Evolutionary conservation across 2,113 vertebrate genomes (phyloP).

Genomic region (Syngnathoides biaculeatus): DNA sequence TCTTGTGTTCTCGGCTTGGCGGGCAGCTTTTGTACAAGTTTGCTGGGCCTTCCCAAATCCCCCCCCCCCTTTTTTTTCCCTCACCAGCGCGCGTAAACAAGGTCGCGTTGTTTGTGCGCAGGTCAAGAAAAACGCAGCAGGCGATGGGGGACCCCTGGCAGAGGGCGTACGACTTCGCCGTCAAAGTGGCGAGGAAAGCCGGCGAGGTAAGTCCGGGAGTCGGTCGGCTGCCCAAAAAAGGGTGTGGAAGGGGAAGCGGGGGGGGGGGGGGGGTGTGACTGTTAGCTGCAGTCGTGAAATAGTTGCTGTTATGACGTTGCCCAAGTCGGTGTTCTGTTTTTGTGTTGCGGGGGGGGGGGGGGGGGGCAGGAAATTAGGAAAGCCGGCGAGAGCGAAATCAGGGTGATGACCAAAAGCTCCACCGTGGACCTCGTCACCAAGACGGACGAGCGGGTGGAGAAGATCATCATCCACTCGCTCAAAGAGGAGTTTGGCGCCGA

Average conservation of each 20-base stretch:
- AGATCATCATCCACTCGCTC: constrained; percentile 84
- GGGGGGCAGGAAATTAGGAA: constrained; percentile 78
- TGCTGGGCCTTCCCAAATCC: neutral
- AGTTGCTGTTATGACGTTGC: neutral
- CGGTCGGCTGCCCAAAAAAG: neutral
- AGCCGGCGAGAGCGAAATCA: constrained; percentile 82
- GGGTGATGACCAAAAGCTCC: constrained; percentile 86
- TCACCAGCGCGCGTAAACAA: too few species aligned
- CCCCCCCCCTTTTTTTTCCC: too few species aligned
- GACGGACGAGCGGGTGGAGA: constrained; percentile 94
- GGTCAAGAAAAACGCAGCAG: neutral
- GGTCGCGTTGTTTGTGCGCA: constrained; percentile 8
- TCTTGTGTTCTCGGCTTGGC: neutral
- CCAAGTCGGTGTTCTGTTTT: neutral
- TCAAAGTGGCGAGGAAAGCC: constrained; percentile 66
- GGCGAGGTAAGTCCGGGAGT: constrained; percentile 53
- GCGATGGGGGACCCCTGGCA: constrained; percentile 67
- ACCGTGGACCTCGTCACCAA: constrained; percentile 89
- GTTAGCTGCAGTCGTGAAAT: neutral
- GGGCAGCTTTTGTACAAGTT: neutral
- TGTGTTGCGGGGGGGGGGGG: neutral
- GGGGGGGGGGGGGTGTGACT: neutral
- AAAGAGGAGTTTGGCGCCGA: constrained; percentile 80
- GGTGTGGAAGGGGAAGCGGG: neutral
- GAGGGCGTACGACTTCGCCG: constrained; percentile 62